Conservation (phyloP, 2,797 vertebrate species). For the Diplodus sargus region DNA sequence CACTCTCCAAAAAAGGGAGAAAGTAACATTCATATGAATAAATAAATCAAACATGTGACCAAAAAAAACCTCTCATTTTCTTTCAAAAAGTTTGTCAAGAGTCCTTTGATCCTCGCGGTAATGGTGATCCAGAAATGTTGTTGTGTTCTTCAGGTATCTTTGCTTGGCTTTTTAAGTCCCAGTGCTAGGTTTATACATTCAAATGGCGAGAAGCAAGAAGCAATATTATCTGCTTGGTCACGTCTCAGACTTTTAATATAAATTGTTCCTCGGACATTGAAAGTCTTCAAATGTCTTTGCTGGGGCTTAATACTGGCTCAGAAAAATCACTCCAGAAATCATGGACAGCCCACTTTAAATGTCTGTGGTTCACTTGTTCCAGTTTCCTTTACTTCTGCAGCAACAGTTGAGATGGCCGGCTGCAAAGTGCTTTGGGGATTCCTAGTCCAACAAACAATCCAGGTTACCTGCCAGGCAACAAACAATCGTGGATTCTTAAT, state of each 20-base stretch:
- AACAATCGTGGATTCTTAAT: not conserved
- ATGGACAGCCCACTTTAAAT: slow-evolving; percentile 27
- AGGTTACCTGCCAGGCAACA: slow-evolving; percentile 59
- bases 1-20: slow-evolving; percentile 85
- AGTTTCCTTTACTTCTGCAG: slow-evolving; percentile 34
- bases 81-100: slow-evolving; percentile 34
- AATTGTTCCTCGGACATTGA: slow-evolving; percentile 25
- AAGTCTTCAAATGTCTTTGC: slow-evolving; percentile 27
- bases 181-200: slow-evolving; percentile 61
- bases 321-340: slow-evolving; percentile 18
- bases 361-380: slow-evolving; percentile 31
- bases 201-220: slow-evolving; percentile 46
- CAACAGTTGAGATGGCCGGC: slow-evolving; percentile 38
- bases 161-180: slow-evolving; percentile 34
- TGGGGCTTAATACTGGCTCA: slow-evolving; percentile 41
- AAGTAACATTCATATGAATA: slow-evolving; percentile 84
- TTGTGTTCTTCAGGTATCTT: slow-evolving; percentile 21
- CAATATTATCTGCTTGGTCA: slow-evolving; percentile 39
- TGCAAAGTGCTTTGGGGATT: slow-evolving; percentile 45
- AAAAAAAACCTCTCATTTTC: slow-evolving; percentile 51
- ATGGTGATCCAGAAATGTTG: slow-evolving; percentile 23
- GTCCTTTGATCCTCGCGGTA: slow-evolving; percentile 25
- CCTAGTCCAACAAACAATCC: slow-evolving; percentile 42
- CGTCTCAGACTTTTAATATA: slow-evolving; percentile 20
- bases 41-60: slow-evolving; percentile 78